Percentiles rank a stretch among this genome's conserved stretches.
These are phyloP conservation scores for Ganaspis brasiliensis DNA, from an alignment of 2,888 invertebrate species.

Conservation along the genomic window DNA sequence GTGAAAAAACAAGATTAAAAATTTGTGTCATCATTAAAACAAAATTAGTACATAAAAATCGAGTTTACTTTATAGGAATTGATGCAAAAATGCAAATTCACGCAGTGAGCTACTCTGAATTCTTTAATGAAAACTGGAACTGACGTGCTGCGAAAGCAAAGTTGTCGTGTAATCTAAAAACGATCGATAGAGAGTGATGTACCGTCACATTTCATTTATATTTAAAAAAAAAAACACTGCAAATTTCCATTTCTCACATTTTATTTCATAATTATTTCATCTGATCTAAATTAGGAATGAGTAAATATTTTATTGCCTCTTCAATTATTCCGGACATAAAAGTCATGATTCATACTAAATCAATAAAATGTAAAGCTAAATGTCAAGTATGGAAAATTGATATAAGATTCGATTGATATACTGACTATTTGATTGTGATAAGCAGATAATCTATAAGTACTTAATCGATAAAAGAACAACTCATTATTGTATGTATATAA, in stretches of 20 bases:
- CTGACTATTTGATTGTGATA: too few relatives aligned
- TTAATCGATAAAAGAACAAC: too few relatives aligned
- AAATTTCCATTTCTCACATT: too few relatives aligned
- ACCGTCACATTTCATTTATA: constrained; percentile 23
- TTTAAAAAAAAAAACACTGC: not conserved
- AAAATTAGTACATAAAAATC: too few relatives aligned
- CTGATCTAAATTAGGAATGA: not conserved
- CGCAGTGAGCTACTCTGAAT: constrained; percentile 42
- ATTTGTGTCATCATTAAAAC: too few relatives aligned
- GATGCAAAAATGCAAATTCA: constrained; percentile 14
- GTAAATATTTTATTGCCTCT: not conserved
- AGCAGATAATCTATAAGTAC: too few relatives aligned
- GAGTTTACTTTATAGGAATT: not conserved
- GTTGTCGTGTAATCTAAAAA: constrained; percentile 14
- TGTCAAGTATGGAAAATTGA: constrained; percentile 6
- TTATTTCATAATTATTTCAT: too few relatives aligned
- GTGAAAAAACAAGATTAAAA: too few relatives aligned
- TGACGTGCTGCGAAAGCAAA: constrained; percentile 31
- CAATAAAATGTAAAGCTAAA: constrained; percentile 5
- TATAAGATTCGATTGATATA: not conserved
- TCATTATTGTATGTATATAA: not conserved
- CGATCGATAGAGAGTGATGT: constrained; percentile 16
- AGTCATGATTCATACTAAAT: not conserved
- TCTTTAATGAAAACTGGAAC: constrained; percentile 11
- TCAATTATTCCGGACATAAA: constrained; percentile 7